phyloP scores from a whole-genome alignment of 2,113 vertebrate species.

The Boulengeromyrus knoepffleri region DNA sequence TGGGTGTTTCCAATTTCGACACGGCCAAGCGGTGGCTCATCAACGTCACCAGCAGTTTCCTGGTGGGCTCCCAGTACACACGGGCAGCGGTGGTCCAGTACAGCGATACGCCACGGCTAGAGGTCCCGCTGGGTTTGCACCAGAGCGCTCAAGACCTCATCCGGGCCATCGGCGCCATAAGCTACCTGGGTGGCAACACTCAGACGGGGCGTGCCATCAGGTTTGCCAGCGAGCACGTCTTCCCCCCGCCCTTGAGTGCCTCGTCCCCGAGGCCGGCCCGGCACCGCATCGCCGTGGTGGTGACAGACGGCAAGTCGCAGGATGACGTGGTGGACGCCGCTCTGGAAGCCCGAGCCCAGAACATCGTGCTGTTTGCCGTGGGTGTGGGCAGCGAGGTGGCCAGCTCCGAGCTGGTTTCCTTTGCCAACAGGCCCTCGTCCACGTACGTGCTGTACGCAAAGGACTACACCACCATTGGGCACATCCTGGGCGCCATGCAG shows the following conservation, averaged over 20 bases:
- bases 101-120: slow-evolving; percentile 52
- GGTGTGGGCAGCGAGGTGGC: slow-evolving; percentile 52
- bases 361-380: slow-evolving; percentile 54
- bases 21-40: slow-evolving; percentile 53
- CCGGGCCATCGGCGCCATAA: slow-evolving; percentile 39
- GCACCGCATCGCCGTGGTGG: slow-evolving; percentile 51
- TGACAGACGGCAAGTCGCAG: slow-evolving; percentile 54
- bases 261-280: slow-evolving; percentile 28
- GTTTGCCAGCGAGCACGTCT: slow-evolving; percentile 51
- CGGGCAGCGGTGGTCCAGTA: slow-evolving; percentile 56
- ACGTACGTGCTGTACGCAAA: slow-evolving; percentile 51
- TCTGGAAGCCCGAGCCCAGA: slow-evolving; percentile 45
- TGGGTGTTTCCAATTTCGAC: slow-evolving; percentile 45
- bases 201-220: slow-evolving; percentile 54
- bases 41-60: slow-evolving; percentile 52
- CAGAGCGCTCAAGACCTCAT: slow-evolving; percentile 41
- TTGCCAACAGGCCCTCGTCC: slow-evolving; percentile 49
- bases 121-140: slow-evolving; percentile 52
- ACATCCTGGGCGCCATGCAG: slow-evolving; percentile 51
- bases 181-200: slow-evolving; percentile 52
- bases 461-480: slow-evolving; percentile 51
- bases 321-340: slow-evolving; percentile 52
- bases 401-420: slow-evolving; percentile 45
- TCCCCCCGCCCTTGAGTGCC: slow-evolving; percentile 28
- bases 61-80: slow-evolving; percentile 48